Evolutionary conservation across 2,888 invertebrate species (phyloP), one percentile per base, ranked within the genome.

Genomic region (Noctua janthina): DNA sequence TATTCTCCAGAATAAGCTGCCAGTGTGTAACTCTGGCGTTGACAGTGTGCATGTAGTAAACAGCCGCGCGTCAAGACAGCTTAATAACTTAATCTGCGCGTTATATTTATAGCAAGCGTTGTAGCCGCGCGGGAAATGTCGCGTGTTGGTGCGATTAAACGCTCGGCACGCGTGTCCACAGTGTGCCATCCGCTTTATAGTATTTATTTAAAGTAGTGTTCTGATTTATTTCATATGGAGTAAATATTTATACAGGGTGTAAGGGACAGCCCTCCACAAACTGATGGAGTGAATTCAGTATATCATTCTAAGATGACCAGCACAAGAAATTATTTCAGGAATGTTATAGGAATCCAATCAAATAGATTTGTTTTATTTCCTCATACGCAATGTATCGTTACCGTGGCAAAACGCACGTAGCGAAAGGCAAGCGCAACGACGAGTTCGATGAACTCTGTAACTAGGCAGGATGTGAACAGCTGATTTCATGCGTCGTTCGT

Each of bases 51-150:
- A 69, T 81, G 77, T 77, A 79, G 76, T 81, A 80, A 87, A 83
- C 86, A 87, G 81, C 74, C 80, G 79, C 83, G 81, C 76, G 85
- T 87, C 84, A 80, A 86, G 90, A 90, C 90, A 88, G 79, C 85
- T 87, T 90, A 90, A 91, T 90, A 87, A 89, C 90, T 90, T 91
- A 88, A 91, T 90, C 88, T 76, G 83, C 81, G 82, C 72, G 64
- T 84, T 89, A 89, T 88, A 89, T 89, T 89, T 89, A 89, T 83
- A 86, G 66, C 35, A 5, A 20, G 62, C 35, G 66, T 49, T 23
- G 39, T 39, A 54, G 70, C 23, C 72, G 76, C 79, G 81, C 79
- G 85, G 80, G 74, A 71, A 68, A 82, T 66, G 82, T 82, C 74
- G 75, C 72, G 72, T 69, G 64, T 76, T 74, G 17, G n/a, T 69